Conservation (phyloP, 1,140 invertebrate genomes). For the Holotrichia oblita region DNA sequence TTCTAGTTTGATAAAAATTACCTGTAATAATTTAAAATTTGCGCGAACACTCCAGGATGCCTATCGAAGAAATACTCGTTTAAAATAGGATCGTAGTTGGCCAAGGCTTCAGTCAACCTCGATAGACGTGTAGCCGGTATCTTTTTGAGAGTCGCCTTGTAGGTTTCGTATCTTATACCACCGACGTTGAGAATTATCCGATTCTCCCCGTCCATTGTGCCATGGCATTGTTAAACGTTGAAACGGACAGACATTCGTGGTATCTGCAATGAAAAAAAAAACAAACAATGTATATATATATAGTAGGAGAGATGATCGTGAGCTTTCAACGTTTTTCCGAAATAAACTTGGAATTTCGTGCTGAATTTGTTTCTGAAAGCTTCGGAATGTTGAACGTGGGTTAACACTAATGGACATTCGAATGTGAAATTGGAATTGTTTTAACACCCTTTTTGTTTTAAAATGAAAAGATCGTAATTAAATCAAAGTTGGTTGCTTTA, state of each 20-base stretch:
- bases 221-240: background rate
- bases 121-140: slow-evolving; percentile 93
- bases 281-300: too few species aligned
- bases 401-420: too few species aligned
- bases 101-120: slow-evolving; percentile 86
- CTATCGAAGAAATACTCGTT: slow-evolving; percentile 99
- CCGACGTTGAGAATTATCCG: slow-evolving; percentile 98
- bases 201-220: slow-evolving; percentile 89
- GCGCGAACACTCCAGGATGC: slow-evolving; percentile 97
- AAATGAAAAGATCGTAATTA: too few species aligned
- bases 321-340: too few species aligned
- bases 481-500: too few species aligned
- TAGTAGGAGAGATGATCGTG: too few species aligned
- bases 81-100: slow-evolving; percentile 94
- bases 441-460: too few species aligned
- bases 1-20: too few species aligned
- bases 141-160: slow-evolving; percentile 92
- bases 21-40: slow-evolving; percentile 91
- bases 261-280: background rate
- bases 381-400: too few species aligned
- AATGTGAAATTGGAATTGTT: too few species aligned
- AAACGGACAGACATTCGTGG: background rate
- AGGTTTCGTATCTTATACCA: slow-evolving; percentile 96
- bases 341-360: too few species aligned
- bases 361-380: too few species aligned